Evolutionary conservation across 2,797 vertebrate species (phyloP).

Genomic region (Darevskia mixta): DNA sequence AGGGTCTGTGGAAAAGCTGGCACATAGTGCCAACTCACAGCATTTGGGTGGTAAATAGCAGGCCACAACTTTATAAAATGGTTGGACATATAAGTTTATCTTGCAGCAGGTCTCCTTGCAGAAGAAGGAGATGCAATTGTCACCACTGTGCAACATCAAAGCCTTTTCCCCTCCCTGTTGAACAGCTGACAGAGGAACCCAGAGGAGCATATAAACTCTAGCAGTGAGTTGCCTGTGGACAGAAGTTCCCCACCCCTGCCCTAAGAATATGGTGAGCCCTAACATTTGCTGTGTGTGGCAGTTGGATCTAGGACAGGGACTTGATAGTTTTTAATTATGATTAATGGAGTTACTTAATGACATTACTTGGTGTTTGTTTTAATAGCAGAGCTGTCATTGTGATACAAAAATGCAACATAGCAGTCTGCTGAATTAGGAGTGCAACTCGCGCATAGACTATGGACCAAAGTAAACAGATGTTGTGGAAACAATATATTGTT

Average conservation of each 20-base stretch:
- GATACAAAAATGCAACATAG: neutral
- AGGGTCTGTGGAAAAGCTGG: too few relatives aligned
- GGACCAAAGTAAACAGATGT: constrained; percentile 1
- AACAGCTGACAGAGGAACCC: too few relatives aligned
- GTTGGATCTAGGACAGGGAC: neutral
- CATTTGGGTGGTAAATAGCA: neutral
- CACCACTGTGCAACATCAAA: too few relatives aligned
- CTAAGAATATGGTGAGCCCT: neutral
- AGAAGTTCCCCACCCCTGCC: too few relatives aligned
- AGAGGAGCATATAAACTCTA: neutral
- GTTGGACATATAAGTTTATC: neutral
- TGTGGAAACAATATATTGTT: constrained; percentile 1
- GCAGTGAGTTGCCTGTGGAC: neutral
- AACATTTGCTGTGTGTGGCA: neutral
- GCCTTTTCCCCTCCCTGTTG: too few relatives aligned
- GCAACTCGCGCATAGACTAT: neutral
- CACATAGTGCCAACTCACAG: neutral
- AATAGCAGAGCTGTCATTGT: neutral
- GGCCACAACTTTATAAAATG: neutral
- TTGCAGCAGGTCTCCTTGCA: neutral
- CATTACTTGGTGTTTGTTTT: neutral
- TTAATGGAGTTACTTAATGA: neutral
- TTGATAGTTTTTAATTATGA: neutral
- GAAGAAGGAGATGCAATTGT: too few relatives aligned
- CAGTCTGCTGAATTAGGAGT: neutral